Evolutionary conservation across 2,888 invertebrate species (phyloP).

Genomic region (Diadegma fenestrale): DNA sequence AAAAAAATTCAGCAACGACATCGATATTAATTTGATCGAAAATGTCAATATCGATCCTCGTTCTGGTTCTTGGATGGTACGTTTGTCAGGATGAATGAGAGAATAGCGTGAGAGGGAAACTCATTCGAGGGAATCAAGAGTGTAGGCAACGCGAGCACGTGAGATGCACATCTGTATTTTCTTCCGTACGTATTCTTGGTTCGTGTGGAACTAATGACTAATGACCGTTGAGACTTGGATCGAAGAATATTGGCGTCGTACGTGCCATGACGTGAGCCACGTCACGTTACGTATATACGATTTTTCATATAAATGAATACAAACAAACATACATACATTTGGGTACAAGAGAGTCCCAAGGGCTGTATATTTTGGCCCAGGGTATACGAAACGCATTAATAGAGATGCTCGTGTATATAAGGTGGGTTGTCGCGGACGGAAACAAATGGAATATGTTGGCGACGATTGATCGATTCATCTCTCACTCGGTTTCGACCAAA

Average conservation of each 20-base stretch:
- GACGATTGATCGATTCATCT: constrained; percentile 81
- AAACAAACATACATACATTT: constrained; percentile 44
- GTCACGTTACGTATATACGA: constrained; percentile 24
- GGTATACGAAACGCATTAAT: constrained; percentile 83
- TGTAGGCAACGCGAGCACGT: constrained; percentile 16
- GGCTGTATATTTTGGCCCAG: constrained; percentile 80
- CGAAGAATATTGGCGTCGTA: constrained; percentile 81
- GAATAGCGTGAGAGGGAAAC: constrained; percentile 11
- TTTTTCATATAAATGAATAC: constrained; percentile 82
- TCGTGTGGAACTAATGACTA: constrained; percentile 76
- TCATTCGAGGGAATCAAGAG: constrained; percentile 18
- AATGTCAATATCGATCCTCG: neutral
- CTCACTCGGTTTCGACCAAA: constrained; percentile 62
- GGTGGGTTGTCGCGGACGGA: constrained; percentile 81
- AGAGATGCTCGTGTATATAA: constrained; percentile 75
- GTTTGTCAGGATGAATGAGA: neutral
- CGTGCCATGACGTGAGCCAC: constrained; percentile 66
- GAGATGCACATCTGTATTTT: constrained; percentile 29
- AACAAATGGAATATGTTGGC: constrained; percentile 79
- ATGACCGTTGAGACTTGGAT: constrained; percentile 80
- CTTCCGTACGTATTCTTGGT: constrained; percentile 1
- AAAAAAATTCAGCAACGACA: neutral
- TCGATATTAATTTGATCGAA: neutral
- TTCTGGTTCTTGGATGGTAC: neutral
- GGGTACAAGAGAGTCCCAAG: constrained; percentile 73